Percentiles rank a stretch among this genome's conserved stretches.
Conservation (phyloP, 2,113 vertebrate species). For the Bos javanicus region DNA sequence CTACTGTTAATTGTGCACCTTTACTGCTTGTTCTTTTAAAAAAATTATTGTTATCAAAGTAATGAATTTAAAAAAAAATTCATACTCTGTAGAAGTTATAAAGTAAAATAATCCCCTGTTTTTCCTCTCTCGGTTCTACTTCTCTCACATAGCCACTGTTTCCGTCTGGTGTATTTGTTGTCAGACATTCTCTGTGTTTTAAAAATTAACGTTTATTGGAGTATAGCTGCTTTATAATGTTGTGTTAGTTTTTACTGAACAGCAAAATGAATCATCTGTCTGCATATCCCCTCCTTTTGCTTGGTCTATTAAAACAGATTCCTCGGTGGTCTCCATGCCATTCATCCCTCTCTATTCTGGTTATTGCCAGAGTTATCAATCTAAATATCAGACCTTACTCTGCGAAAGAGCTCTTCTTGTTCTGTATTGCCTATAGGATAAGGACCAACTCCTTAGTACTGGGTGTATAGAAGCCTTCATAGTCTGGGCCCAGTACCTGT, state of each 20-base stretch:
- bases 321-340: neutral
- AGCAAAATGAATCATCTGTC: neutral
- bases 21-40: neutral
- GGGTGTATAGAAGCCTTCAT: neutral
- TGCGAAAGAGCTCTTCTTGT: neutral
- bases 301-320: neutral
- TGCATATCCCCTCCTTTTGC: neutral
- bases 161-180: neutral
- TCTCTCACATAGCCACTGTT: neutral
- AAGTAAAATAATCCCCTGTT: neutral
- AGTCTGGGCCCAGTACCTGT: neutral
- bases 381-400: neutral
- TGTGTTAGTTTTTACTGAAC: neutral
- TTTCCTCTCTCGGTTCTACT: neutral
- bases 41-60: neutral
- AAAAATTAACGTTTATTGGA: neutral
- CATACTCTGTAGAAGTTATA: neutral
- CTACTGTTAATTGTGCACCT: neutral
- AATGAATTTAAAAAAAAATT: neutral
- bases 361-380: neutral
- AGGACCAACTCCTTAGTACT: neutral
- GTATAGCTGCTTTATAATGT: neutral
- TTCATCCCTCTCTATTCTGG: neutral
- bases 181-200: constrained; percentile 10
- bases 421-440: neutral